A percentile compares a stretch with the other conserved stretches of the same genome.
Conservation (phyloP, 1,140 invertebrate genomes). For the Helicoverpa zea region DNA sequence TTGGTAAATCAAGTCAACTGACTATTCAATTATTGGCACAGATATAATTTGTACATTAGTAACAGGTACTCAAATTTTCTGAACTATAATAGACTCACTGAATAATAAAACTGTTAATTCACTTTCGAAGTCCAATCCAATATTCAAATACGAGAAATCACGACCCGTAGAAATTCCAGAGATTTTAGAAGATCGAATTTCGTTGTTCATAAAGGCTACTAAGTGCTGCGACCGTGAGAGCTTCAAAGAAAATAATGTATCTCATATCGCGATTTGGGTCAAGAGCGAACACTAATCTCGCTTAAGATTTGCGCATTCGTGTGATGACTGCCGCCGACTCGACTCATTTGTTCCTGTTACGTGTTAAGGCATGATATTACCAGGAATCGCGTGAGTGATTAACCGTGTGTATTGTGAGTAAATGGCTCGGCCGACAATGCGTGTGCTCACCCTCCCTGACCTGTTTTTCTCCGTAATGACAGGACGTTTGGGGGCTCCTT, state of each 20-base stretch:
- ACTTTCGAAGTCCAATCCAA: conserved; percentile 32
- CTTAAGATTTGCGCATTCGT: conserved; percentile 46
- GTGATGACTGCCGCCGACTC: conserved; percentile 53
- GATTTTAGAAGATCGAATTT: conserved; percentile 29
- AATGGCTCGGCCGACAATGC: conserved; percentile 51
- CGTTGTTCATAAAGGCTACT: conserved; percentile 36
- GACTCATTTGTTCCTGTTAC: conserved; percentile 56
- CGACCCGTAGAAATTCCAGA: neutral
- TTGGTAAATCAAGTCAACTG: conserved; percentile 31
- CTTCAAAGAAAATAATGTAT: conserved; percentile 52
- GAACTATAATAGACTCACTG: conserved; percentile 24
- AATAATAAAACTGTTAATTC: conserved; percentile 39
- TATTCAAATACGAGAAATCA: conserved; percentile 31
- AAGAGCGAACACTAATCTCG: conserved; percentile 52
- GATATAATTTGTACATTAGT: conserved; percentile 7
- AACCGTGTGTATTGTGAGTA: conserved; percentile 51
- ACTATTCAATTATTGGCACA: conserved; percentile 17
- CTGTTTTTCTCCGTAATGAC: conserved; percentile 45
- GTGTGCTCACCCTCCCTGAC: conserved; percentile 47
- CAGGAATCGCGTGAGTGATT: conserved; percentile 58
- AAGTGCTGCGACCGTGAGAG: conserved; percentile 24
- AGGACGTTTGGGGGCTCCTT: conserved; percentile 40
- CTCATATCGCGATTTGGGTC: conserved; percentile 49
- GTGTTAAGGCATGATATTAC: conserved; percentile 56
- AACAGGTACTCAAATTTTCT: neutral